These are phyloP conservation scores for Stichodactyla helianthus DNA, from an alignment of 64 coral and sea anemone species.

Conservation along the genomic window DNA sequence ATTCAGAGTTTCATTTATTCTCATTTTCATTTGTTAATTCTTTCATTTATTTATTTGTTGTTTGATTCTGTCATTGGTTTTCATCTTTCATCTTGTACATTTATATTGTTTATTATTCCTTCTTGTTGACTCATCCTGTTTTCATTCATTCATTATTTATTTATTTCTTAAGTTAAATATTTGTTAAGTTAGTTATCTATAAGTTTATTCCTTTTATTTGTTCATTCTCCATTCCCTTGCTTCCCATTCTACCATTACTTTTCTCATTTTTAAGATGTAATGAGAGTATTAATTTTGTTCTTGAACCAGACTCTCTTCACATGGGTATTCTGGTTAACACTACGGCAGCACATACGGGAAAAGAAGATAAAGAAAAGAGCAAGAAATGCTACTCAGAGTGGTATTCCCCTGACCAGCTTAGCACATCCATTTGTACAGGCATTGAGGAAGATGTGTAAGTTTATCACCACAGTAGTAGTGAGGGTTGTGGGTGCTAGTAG, in stretches of 20 bases:
- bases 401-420: slow-evolving; percentile 60
- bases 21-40: background rate
- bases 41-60: background rate
- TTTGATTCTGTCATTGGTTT: background rate
- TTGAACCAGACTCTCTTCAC: slow-evolving; percentile 80
- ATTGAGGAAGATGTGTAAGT: slow-evolving; percentile 86
- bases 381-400: slow-evolving; percentile 28
- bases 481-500: background rate
- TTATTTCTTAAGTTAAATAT: background rate
- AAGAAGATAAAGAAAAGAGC: slow-evolving; percentile 75
- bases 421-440: slow-evolving; percentile 76
- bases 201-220: background rate
- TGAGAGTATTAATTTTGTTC: background rate
- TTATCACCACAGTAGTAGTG: background rate
- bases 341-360: slow-evolving; percentile 84
- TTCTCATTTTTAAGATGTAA: background rate
- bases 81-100: background rate
- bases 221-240: background rate
- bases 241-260: no score
- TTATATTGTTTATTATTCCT: no score
- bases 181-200: slow-evolving; percentile 2
- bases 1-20: background rate
- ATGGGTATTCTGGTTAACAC: slow-evolving; percentile 92
- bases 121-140: no score
- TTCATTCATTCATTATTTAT: background rate